Conservation (phyloP, 2,888 invertebrate genomes). For the Drymonia ruficornis region DNA sequence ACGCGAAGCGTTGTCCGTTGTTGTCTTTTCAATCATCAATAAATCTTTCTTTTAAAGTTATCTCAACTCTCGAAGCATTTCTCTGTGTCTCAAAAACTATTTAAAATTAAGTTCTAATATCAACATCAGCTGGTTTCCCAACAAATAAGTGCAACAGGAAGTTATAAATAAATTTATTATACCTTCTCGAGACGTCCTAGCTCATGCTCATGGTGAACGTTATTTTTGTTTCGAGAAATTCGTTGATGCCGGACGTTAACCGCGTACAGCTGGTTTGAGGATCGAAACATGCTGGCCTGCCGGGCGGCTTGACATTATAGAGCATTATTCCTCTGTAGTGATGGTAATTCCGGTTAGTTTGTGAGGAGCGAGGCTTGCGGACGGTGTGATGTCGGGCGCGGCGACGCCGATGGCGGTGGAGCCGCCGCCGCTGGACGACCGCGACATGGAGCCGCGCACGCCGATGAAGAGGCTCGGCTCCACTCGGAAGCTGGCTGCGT, state of each 20-base stretch:
- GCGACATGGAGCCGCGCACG: conserved; percentile 90
- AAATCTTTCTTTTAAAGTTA: too few relatives aligned
- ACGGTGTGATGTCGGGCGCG: conserved; percentile 57
- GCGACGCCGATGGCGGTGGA: conserved; percentile 95
- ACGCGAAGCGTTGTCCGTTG: too few relatives aligned
- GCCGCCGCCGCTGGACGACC: conserved; percentile 91
- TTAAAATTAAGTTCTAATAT: background rate
- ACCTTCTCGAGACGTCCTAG: too few relatives aligned
- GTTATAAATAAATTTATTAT: too few relatives aligned
- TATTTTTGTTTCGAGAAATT: conserved; percentile 40
- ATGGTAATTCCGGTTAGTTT: conserved; percentile 22
- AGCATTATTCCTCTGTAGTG: conserved; percentile 7
- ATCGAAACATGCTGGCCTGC: background rate
- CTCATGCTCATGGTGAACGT: conserved; percentile 28
- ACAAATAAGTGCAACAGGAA: too few relatives aligned
- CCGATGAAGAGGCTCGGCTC: conserved; percentile 93
- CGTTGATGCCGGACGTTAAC: conserved; percentile 29
- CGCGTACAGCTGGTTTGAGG: conserved; percentile 11
- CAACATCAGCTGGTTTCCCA: too few relatives aligned
- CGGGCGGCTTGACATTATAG: background rate
- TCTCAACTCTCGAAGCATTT: background rate
- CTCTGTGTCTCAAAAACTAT: background rate
- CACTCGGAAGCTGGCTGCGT: conserved; percentile 91
- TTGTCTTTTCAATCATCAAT: too few relatives aligned
- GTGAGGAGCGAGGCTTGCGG: conserved; percentile 16